These are phyloP conservation scores for Ivindomyrus marchei DNA, from an alignment of 2,113 vertebrate species.

Conservation along the genomic window DNA sequence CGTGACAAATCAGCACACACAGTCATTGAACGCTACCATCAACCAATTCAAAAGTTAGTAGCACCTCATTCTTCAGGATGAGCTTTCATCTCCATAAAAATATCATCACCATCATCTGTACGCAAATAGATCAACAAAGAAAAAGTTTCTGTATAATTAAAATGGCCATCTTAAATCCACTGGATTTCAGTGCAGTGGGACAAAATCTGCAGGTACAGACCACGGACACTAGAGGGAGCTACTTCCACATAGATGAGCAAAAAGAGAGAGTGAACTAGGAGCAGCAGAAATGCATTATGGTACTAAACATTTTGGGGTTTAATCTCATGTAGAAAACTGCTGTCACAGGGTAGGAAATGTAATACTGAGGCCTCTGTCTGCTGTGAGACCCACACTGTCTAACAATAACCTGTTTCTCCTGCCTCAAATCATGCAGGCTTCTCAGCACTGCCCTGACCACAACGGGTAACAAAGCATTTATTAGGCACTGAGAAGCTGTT, in stretches of 20 bases:
- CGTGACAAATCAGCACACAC: neutral
- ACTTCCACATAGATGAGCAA: neutral
- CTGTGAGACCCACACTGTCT: neutral
- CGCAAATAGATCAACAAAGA: neutral
- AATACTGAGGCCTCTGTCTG: neutral
- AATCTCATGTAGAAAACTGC: neutral
- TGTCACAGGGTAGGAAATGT: neutral
- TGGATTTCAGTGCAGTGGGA: neutral
- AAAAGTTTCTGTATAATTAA: neutral
- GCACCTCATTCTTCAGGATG: neutral
- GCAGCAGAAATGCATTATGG: neutral
- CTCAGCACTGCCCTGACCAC: neutral
- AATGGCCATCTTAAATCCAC: neutral
- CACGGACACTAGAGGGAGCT: slow-evolving; percentile 5
- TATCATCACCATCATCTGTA: neutral
- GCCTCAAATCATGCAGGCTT: neutral
- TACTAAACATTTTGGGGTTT: neutral
- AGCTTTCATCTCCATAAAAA: neutral
- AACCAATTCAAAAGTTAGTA: neutral
- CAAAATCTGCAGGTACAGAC: neutral
- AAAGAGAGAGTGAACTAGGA: neutral
- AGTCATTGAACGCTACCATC: neutral
- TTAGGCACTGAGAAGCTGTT: neutral
- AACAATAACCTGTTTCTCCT: neutral
- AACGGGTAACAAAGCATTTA: neutral